Percentiles rank a stretch among this genome's conserved stretches.
Conservation (phyloP, 2,797 vertebrate genomes). For the Neosilurus mollespiculum region DNA sequence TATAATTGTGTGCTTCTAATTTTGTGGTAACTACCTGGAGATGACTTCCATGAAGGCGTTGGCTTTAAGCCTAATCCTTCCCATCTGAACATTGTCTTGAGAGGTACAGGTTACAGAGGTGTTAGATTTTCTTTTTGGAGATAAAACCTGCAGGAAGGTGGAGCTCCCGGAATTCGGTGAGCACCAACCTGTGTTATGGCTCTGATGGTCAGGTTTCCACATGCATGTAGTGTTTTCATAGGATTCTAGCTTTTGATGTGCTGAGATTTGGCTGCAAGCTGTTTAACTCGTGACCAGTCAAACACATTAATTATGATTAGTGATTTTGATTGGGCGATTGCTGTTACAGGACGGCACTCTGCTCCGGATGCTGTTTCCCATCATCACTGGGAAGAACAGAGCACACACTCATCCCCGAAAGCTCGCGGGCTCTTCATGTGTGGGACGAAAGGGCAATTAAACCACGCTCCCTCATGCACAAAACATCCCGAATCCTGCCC, state of each 20-base stretch:
- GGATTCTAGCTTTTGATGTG: neutral
- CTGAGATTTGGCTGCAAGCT: neutral
- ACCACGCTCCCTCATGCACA: constrained; percentile 43
- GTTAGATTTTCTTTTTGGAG: too few species aligned
- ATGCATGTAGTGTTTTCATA: neutral
- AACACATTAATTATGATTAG: neutral
- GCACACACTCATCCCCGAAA: neutral
- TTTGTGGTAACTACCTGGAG: too few species aligned
- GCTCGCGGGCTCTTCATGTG: constrained; percentile 3
- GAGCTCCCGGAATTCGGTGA: too few species aligned
- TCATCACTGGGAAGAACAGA: neutral
- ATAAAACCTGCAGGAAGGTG: too few species aligned
- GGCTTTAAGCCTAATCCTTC: too few species aligned
- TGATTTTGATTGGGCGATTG: neutral
- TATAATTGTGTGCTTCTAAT: neutral
- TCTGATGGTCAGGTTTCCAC: neutral
- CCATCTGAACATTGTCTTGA: too few species aligned
- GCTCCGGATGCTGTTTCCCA: neutral
- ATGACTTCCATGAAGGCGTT: too few species aligned
- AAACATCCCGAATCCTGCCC: constrained; percentile 43
- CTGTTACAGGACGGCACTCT: neutral
- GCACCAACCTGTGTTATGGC: neutral
- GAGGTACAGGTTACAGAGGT: too few species aligned
- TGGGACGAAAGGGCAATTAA: constrained; percentile 44
- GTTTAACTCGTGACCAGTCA: neutral